Conservation (phyloP, 2,797 vertebrate species). For the Chelidonichthys spinosus region DNA sequence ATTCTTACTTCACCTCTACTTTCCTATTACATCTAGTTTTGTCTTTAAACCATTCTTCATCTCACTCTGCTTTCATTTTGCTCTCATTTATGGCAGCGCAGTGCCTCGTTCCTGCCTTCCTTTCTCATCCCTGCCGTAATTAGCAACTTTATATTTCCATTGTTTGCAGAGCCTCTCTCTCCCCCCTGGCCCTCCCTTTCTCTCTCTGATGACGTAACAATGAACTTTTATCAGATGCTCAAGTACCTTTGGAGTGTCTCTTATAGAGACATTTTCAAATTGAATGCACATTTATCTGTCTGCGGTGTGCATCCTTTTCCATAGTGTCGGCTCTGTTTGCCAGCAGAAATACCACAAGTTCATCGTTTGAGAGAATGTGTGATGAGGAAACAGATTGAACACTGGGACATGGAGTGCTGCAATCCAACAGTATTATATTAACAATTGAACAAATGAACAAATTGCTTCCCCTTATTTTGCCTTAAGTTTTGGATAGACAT, state of each 20-base stretch:
- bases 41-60: conserved; percentile 51
- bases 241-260: conserved; percentile 57
- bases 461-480: conserved; percentile 12
- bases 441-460: conserved; percentile 15
- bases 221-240: conserved; percentile 54
- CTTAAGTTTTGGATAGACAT: conserved; percentile 19
- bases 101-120: conserved; percentile 12
- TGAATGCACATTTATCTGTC: conserved; percentile 44
- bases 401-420: conserved; percentile 13
- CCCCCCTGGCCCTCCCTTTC: neutral
- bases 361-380: conserved; percentile 43
- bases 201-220: conserved; percentile 51
- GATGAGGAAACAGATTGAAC: conserved; percentile 48
- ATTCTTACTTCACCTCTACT: conserved; percentile 33
- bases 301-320: conserved; percentile 58
- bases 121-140: conserved; percentile 49
- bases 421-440: conserved; percentile 22
- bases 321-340: conserved; percentile 44
- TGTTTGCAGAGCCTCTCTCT: neutral
- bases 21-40: conserved; percentile 59
- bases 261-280: conserved; percentile 53
- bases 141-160: conserved; percentile 52
- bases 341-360: conserved; percentile 62
- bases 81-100: conserved; percentile 38
- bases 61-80: conserved; percentile 49